Conservation (phyloP, 2,888 invertebrate species). For the Miltochrista miniata region DNA sequence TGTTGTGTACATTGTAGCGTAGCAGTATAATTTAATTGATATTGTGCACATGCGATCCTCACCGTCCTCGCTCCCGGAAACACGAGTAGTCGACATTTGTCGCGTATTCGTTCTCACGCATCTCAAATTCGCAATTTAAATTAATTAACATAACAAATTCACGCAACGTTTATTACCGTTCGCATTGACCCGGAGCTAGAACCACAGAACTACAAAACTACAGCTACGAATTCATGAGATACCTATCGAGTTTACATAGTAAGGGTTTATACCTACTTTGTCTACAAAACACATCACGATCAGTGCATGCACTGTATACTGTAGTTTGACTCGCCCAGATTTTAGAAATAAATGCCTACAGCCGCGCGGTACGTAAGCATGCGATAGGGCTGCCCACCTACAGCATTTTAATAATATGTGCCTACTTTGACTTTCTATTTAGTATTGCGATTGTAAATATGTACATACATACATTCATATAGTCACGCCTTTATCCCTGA, state of each 20-base stretch:
- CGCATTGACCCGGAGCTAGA: constrained; percentile 34
- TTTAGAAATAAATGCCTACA: no score
- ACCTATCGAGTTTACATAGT: constrained; percentile 26
- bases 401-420: no score
- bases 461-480: no score
- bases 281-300: constrained; percentile 11
- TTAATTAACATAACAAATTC: constrained; percentile 53
- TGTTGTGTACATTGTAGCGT: no score
- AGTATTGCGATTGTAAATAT: no score
- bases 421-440: no score
- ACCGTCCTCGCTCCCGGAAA: constrained; percentile 36
- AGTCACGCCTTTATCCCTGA: no score
- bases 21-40: no score
- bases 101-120: constrained; percentile 43
- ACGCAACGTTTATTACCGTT: constrained; percentile 32
- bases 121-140: constrained; percentile 49
- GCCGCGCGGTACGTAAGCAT: no score
- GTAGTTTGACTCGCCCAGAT: no score
- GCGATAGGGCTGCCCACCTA: no score
- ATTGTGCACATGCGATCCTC: constrained; percentile 22
- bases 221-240: constrained; percentile 24
- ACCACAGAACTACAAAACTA: constrained; percentile 21
- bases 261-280: constrained; percentile 16
- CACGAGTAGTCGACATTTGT: constrained; percentile 18
- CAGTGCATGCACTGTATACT: no score